phyloP scores from a whole-genome alignment of 37 sponge, comb jelly and placozoan species.

The Beroe forskalii region DNA sequence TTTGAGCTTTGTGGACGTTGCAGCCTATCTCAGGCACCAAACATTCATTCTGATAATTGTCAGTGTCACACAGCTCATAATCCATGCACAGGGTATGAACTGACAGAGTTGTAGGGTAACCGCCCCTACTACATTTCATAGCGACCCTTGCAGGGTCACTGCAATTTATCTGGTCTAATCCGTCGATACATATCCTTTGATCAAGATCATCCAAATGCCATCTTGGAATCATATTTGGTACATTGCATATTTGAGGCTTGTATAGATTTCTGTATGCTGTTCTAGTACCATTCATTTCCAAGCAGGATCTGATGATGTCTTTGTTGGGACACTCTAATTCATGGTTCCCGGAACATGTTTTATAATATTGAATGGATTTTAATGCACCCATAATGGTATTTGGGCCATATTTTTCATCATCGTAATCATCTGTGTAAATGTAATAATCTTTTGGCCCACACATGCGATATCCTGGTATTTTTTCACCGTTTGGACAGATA shows the following conservation, averaged over 20 bases:
- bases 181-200: not conserved
- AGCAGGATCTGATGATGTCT: conserved; percentile 1
- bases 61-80: not conserved
- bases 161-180: conserved; percentile 5
- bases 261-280: not conserved
- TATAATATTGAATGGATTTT: not conserved
- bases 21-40: not conserved
- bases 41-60: not conserved
- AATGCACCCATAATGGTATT: no score
- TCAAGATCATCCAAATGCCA: no score
- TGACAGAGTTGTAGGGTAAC: not conserved
- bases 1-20: not conserved
- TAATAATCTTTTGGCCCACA: no score
- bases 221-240: not conserved
- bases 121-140: not conserved
- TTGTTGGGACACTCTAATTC: not conserved
- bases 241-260: not conserved
- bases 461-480: no score
- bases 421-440: not conserved
- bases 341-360: not conserved
- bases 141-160: not conserved
- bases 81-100: not conserved
- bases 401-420: not conserved
- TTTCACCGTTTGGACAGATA: not conserved
- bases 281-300: not conserved